A percentile compares a stretch with the other conserved stretches of the same genome.
Conservation (phyloP, 2,797 vertebrate species). For the Sparus aurata region DNA sequence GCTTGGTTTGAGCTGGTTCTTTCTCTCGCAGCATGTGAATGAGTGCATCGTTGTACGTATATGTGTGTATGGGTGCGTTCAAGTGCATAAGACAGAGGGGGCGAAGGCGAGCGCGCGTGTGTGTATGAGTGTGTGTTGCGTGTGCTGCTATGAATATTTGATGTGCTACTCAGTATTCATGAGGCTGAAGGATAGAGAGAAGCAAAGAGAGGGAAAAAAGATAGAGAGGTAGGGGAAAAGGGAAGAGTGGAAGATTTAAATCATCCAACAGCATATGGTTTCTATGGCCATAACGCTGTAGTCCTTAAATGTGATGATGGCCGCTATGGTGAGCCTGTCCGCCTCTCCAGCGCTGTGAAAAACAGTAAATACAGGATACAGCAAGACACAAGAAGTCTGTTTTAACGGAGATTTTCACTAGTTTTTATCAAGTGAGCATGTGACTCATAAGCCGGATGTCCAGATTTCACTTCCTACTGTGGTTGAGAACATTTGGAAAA, state of each 20-base stretch:
- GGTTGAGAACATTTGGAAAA: background rate
- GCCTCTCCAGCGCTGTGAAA: background rate
- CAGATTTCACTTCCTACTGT: background rate
- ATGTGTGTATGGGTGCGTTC: conserved; percentile 49
- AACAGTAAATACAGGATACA: background rate
- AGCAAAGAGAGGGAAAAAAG: conserved; percentile 46
- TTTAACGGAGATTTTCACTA: background rate
- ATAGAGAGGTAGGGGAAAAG: conserved; percentile 32
- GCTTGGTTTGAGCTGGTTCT: conserved; percentile 66
- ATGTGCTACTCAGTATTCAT: conserved; percentile 74
- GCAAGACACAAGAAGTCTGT: no score
- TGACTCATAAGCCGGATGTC: no score
- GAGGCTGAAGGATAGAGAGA: conserved; percentile 60
- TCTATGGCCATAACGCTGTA: conserved; percentile 35
- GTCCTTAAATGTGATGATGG: conserved; percentile 41
- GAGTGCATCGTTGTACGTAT: conserved; percentile 37
- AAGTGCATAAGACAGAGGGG: conserved; percentile 50
- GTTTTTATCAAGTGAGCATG: background rate
- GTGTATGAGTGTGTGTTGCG: conserved; percentile 37
- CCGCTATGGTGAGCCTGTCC: background rate
- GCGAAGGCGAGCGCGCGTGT: conserved; percentile 3
- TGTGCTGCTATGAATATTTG: conserved; percentile 71
- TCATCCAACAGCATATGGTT: conserved; percentile 53
- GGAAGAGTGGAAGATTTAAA: conserved; percentile 61
- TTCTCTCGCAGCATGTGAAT: conserved; percentile 63